These are phyloP conservation scores for Nineta flava DNA, from an alignment of 2,888 invertebrate genomes.

Conservation along the genomic window DNA sequence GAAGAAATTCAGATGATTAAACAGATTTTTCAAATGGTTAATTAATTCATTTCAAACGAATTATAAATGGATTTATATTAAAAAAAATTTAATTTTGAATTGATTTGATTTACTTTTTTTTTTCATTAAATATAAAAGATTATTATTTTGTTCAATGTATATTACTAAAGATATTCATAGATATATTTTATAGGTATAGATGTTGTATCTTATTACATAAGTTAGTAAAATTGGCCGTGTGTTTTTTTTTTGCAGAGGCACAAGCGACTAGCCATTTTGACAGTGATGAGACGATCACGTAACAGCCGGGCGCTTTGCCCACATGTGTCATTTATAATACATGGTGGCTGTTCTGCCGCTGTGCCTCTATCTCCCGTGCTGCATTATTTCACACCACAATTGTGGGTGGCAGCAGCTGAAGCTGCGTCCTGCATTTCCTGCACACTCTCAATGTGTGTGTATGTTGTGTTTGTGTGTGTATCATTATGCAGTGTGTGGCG, in stretches of 20 bases:
- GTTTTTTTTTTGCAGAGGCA: constrained; percentile 29
- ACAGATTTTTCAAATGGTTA: too few species aligned
- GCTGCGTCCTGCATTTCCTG: not conserved
- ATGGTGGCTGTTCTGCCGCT: constrained; percentile 7
- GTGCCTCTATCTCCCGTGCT: constrained; percentile 1
- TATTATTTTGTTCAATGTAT: too few species aligned
- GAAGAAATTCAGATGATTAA: too few species aligned
- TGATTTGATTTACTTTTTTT: too few species aligned
- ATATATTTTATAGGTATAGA: too few species aligned
- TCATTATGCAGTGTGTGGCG: constrained; percentile 15
- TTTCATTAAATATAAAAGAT: too few species aligned
- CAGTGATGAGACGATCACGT: constrained; percentile 12
- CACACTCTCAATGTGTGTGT: constrained; percentile 4
- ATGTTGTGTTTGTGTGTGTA: constrained; percentile 8
- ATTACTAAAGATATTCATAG: too few species aligned
- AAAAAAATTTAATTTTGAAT: too few species aligned
- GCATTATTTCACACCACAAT: not conserved
- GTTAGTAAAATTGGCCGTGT: constrained; percentile 24
- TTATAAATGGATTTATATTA: too few species aligned
- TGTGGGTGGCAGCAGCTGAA: not conserved
- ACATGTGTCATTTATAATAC: constrained; percentile 4
- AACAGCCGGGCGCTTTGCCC: constrained; percentile 10
- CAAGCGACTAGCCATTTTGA: constrained; percentile 24
- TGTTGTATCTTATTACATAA: not conserved
- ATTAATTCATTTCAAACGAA: too few species aligned